A percentile compares a stretch with the other conserved stretches of the same genome.
These are phyloP conservation scores for Sterrhoptilus dennistouni DNA, from an alignment of 2,113 vertebrate species.

Conservation along the genomic window DNA sequence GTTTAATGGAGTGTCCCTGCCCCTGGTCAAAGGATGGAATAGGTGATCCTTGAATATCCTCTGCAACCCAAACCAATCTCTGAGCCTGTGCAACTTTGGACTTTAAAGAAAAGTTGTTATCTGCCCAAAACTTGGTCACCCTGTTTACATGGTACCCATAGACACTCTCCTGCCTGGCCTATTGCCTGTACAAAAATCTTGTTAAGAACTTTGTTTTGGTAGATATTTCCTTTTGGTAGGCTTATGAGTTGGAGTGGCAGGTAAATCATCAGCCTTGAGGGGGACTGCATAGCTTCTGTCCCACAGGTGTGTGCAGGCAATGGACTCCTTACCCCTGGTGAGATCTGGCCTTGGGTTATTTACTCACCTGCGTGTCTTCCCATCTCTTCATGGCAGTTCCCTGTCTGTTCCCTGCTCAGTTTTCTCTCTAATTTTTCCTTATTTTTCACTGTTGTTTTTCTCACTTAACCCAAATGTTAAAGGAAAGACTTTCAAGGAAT, in stretches of 20 bases:
- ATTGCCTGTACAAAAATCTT: neutral
- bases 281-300: neutral
- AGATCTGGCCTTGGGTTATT: neutral
- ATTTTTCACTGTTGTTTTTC: neutral
- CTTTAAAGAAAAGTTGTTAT: neutral
- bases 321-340: neutral
- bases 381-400: neutral
- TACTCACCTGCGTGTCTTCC: too few relatives aligned
- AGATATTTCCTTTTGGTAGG: neutral
- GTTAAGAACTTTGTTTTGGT: neutral
- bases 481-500: neutral
- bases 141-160: rapidly evolving
- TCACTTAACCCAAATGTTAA: neutral
- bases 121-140: neutral
- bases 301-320: neutral
- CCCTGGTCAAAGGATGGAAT: neutral
- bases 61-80: neutral
- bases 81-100: neutral
- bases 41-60: neutral
- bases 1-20: neutral
- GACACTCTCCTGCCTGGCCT: rapidly evolving
- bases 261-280: neutral
- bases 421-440: neutral
- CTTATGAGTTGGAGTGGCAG: neutral
- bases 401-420: rapidly evolving